A percentile compares a stretch with the other conserved stretches of the same genome.
Conservation (phyloP, 2,113 vertebrate genomes). For the Microcebus griseorufus region DNA sequence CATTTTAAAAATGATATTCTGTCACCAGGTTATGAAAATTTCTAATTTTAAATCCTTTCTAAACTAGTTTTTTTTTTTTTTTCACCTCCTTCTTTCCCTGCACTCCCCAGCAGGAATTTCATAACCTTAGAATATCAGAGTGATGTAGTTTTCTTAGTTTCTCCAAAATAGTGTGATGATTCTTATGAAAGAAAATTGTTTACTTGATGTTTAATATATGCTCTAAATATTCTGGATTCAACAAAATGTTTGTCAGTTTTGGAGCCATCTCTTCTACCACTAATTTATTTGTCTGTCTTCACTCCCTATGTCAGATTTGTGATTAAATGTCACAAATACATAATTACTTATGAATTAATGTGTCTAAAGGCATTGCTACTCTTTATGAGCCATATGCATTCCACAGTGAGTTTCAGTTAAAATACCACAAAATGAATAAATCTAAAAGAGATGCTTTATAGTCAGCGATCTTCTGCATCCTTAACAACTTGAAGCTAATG, state of each 20-base stretch:
- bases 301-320: not conserved
- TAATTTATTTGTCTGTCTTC: not conserved
- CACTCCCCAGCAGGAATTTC: not conserved
- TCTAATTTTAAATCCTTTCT: not conserved
- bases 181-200: not conserved
- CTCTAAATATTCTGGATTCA: not conserved
- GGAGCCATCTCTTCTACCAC: not conserved
- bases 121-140: not conserved
- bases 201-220: not conserved
- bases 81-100: not conserved
- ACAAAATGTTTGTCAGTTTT: not conserved
- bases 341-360: not conserved
- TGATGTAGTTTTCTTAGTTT: not conserved
- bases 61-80: not conserved
- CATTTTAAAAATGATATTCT: not conserved
- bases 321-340: not conserved
- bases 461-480: not conserved
- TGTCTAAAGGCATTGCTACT: not conserved
- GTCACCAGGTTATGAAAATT: not conserved
- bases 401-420: not conserved
- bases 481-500: not conserved
- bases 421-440: not conserved
- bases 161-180: not conserved
- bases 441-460: rapidly evolving
- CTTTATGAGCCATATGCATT: not conserved